Percentiles rank a stretch among this genome's conserved stretches.
Evolutionary conservation across 2,888 invertebrate species (phyloP).

Genomic region (Drosophila quinaria): DNA sequence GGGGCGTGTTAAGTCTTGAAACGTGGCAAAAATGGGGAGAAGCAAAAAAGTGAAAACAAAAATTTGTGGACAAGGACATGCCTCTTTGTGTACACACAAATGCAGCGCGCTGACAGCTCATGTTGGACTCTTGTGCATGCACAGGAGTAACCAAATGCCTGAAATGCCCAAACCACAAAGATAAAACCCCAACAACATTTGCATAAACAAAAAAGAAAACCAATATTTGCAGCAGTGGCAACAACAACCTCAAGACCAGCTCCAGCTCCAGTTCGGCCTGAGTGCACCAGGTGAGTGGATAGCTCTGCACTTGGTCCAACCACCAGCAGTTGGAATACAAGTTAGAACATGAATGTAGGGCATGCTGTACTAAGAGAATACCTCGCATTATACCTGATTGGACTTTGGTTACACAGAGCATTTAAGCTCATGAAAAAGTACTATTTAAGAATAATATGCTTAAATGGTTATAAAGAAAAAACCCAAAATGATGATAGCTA

Average conservation of each 20-base stretch:
- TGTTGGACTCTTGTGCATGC: slow-evolving; percentile 43
- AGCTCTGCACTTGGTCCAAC: slow-evolving; percentile 2
- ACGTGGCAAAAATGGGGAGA: slow-evolving; percentile 39
- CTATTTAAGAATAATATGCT: no score
- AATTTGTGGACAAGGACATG: slow-evolving; percentile 59
- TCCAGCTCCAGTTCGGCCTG: slow-evolving; percentile 13
- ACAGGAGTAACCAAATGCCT: slow-evolving; percentile 35
- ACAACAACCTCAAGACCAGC: slow-evolving; percentile 6
- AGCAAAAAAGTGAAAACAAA: slow-evolving; percentile 60
- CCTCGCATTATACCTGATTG: background rate
- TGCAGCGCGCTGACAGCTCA: slow-evolving; percentile 14
- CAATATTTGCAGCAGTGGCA: slow-evolving; percentile 1
- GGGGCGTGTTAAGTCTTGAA: slow-evolving; percentile 48
- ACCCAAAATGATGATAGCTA: no score
- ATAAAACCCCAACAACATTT: slow-evolving; percentile 37
- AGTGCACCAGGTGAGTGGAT: slow-evolving; percentile 28
- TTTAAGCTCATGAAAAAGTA: no score
- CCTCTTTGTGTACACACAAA: slow-evolving; percentile 2
- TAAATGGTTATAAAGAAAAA: no score
- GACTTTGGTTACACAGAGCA: background rate
- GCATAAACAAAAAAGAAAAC: slow-evolving; percentile 28
- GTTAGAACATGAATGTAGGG: background rate
- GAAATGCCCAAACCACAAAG: slow-evolving; percentile 31
- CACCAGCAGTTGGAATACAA: slow-evolving; percentile 2
- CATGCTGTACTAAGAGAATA: slow-evolving; percentile 1